Base-by-base conservation (phyloP, 2,888 invertebrate species). In the Phortica magna region DNA sequence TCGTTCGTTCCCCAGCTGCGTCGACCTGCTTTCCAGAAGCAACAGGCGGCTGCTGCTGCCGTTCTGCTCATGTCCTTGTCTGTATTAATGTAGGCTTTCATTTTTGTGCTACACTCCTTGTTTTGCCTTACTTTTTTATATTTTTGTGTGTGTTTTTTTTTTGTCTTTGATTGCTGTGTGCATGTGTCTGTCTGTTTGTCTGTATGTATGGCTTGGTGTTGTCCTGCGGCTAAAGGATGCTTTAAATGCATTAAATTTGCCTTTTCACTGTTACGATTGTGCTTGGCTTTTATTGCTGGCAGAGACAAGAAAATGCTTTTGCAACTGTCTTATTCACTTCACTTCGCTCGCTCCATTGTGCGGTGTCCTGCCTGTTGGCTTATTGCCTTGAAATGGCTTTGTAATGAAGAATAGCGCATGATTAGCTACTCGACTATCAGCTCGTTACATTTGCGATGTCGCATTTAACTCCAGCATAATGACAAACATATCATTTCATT, bases 41-140 rank as follows among this genome's bases (percentile, higher is more conserved):
- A 90, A 90, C 90, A 90, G 90, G 90, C 90, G 88, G 88, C 79
- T 77, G 64, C 90, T 88, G 88, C 79, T 77, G 64, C 73, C 76
- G 75, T 65, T 78, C 77, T 17, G 19, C 22, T 61, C 61, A 19
- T 61, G 61, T 61, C 61, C 61, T 61, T 61, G 61, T 22, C 22
- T 22, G 61, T 22, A 17, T 17, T 17, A 17, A 17, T 55, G n/a
- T 55, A 55, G 61, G 61, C 61, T 61, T 22, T 19, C 22, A 22
- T 61, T 61, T 61, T 61, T 61, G 9, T 61, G 19, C 22, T 55
- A 71, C 68, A 19, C 19, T 43, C 12, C 17, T 43, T 10, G 68
- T 43, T 42, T 68, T 42, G 19, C 48, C 22, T 53, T 7, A 65
- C 53, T 71, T 78, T 61, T 76, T n/a, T n/a, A n/a, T n/a, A n/a